phyloP scores from a whole-genome alignment of 1,140 invertebrate species.

The Eupeodes corollae region DNA sequence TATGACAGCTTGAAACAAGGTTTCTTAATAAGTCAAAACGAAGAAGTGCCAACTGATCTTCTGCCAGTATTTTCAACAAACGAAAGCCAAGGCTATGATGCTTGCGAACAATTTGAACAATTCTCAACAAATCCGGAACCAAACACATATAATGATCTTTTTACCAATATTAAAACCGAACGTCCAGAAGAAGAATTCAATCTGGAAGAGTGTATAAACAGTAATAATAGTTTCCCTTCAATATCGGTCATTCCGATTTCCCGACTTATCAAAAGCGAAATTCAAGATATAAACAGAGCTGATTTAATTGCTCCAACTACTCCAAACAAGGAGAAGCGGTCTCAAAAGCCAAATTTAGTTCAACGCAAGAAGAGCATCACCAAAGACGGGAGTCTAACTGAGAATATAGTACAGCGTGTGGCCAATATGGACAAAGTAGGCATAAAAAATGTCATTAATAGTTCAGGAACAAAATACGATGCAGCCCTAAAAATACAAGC shows the following conservation, averaged over 20 bases:
- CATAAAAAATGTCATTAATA: constrained; percentile 31
- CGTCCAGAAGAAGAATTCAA: no score
- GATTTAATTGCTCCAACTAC: constrained; percentile 1
- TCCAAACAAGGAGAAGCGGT: background rate
- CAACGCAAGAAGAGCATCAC: constrained; percentile 7
- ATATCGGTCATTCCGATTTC: constrained; percentile 22
- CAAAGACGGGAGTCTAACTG: constrained; percentile 6
- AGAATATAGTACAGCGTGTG: constrained; percentile 6
- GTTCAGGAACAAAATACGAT: constrained; percentile 25
- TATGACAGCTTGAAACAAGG: no score
- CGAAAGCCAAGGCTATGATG: no score
- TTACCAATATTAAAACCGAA: no score
- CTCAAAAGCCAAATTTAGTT: constrained; percentile 3
- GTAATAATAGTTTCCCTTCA: constrained; percentile 3
- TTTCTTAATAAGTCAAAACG: no score
- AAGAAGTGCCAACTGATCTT: no score
- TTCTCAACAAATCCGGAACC: no score
- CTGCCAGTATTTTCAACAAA: no score
- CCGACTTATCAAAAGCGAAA: constrained; percentile 18
- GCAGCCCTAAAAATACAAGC: constrained; percentile 26
- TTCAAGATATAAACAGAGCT: constrained; percentile 12
- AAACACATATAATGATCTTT: no score
- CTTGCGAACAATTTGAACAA: no score
- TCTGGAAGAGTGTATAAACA: no score
- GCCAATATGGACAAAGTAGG: constrained; percentile 26